These are phyloP conservation scores for Gallirallus australis DNA, from an alignment of 2,797 vertebrate genomes.

Conservation along the genomic window DNA sequence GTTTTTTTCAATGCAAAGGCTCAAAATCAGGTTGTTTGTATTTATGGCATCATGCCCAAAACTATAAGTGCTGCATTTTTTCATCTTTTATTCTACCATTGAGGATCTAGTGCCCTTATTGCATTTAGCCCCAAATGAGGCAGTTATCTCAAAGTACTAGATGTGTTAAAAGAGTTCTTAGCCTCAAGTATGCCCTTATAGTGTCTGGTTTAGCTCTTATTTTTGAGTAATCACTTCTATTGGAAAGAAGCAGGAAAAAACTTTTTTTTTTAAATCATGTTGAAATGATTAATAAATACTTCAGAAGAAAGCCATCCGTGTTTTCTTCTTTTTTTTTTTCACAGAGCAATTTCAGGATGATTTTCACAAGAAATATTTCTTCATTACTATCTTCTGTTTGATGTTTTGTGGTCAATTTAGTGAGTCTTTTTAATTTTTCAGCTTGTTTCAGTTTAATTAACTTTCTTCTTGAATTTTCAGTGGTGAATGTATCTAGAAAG, in stretches of 20 bases:
- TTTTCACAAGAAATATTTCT: constrained; percentile 17
- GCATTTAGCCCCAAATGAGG: background rate
- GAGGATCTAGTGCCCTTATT: background rate
- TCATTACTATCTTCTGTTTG: constrained; percentile 2
- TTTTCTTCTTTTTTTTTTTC: background rate
- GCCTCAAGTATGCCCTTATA: background rate
- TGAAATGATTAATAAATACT: background rate
- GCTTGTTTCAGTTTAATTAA: background rate
- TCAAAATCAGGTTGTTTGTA: background rate
- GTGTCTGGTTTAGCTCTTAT: background rate
- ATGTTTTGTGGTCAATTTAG: background rate
- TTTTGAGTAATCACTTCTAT: background rate
- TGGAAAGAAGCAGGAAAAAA: background rate
- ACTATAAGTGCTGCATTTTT: background rate
- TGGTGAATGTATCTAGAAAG: background rate
- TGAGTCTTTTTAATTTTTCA: background rate
- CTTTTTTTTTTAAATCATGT: background rate
- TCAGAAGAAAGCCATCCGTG: background rate
- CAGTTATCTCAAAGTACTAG: background rate
- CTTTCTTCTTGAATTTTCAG: constrained; percentile 3
- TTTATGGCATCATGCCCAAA: background rate
- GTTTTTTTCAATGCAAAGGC: background rate
- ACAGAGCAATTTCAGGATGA: background rate
- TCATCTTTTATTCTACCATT: background rate
- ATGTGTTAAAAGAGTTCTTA: background rate